Evolutionary conservation across 2,113 vertebrate genomes (phyloP).

Genomic region (Tetrax tetrax): DNA sequence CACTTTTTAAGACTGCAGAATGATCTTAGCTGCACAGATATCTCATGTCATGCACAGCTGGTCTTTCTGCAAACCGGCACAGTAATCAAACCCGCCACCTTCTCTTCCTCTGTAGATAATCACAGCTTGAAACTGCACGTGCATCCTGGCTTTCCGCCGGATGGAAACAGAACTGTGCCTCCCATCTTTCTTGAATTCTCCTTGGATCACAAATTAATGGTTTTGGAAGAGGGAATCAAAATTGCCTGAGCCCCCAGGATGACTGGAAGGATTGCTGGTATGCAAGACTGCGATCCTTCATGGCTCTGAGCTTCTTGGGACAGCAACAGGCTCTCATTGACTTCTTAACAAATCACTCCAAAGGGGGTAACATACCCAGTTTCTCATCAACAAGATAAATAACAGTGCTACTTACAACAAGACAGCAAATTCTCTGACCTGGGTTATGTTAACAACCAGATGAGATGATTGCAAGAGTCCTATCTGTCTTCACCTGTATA

Average conservation of each 20-base stretch:
- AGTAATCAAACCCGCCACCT: not conserved
- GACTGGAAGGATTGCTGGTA: not conserved
- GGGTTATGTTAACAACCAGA: not conserved
- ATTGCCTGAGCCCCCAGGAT: not conserved
- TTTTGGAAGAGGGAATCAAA: not conserved
- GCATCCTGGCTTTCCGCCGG: not conserved
- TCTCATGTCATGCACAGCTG: not conserved
- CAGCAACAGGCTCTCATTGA: fast-evolving
- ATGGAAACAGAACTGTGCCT: not conserved
- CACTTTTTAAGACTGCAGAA: not conserved
- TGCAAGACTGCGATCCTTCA: not conserved
- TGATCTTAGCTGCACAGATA: not conserved
- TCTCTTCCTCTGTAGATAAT: not conserved
- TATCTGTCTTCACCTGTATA: not conserved
- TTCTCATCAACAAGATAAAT: not conserved
- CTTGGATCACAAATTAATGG: not conserved
- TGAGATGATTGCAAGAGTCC: not conserved
- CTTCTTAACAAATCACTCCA: not conserved
- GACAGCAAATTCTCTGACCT: not conserved
- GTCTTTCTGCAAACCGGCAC: not conserved
- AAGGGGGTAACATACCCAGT: not conserved
- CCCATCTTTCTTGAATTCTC: not conserved
- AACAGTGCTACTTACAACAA: not conserved
- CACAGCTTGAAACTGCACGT: not conserved
- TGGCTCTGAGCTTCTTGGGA: not conserved